A percentile compares a stretch with the other conserved stretches of the same genome.
These are phyloP conservation scores for Kryphioiulus occultus DNA, from an alignment of 2,888 invertebrate genomes.

Conservation along the genomic window DNA sequence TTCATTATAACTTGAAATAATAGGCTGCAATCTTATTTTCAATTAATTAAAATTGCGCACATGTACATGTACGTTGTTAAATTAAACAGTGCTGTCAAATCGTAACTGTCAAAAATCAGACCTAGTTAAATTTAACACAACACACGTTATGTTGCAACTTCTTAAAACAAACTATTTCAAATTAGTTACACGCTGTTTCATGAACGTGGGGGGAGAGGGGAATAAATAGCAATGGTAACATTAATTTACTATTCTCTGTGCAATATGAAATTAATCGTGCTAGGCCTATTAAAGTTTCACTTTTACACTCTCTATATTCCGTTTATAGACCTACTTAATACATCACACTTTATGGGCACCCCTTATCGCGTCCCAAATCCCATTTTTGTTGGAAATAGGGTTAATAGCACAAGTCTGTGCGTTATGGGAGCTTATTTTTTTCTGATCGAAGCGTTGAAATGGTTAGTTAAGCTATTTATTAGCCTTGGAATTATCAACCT, in stretches of 20 bases:
- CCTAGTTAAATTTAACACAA: not conserved
- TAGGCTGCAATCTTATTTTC: not conserved
- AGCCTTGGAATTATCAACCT: not conserved
- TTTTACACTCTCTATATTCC: not conserved
- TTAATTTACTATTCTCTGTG: not conserved
- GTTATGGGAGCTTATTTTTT: not conserved
- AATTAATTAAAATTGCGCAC: not conserved
- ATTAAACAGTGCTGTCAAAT: slow-evolving; percentile 27
- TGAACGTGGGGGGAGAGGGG: not conserved
- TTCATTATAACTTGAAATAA: not conserved
- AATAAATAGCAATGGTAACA: not conserved
- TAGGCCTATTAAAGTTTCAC: slow-evolving; percentile 8
- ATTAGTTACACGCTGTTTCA: not conserved
- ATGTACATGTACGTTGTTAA: not conserved
- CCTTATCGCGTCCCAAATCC: slow-evolving; percentile 23
- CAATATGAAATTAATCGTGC: not conserved
- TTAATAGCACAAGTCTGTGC: slow-evolving; percentile 17
- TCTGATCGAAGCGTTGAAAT: not conserved
- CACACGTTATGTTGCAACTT: not conserved
- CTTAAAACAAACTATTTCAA: not conserved
- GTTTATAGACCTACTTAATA: not conserved
- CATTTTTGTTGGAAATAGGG: not conserved
- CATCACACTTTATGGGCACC: not conserved
- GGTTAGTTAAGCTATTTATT: not conserved
- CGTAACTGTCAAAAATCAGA: not conserved